A percentile compares a stretch with the other conserved stretches of the same genome.
These are phyloP conservation scores for Heterotis niloticus DNA, from an alignment of 2,113 vertebrate genomes.

Conservation along the genomic window DNA sequence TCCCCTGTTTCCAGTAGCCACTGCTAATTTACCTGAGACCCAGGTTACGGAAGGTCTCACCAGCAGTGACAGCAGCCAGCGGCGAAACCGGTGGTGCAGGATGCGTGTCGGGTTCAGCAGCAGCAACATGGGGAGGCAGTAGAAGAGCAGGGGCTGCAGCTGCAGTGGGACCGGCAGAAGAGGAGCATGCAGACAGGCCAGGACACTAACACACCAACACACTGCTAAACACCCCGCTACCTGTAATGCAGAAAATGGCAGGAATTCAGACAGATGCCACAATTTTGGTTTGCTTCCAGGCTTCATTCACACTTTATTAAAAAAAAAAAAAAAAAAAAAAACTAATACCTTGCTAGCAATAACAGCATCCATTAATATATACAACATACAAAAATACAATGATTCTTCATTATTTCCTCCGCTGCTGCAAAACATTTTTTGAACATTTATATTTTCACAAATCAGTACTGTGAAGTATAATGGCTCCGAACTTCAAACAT, in stretches of 20 bases:
- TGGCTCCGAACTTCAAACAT: slow-evolving; percentile 81
- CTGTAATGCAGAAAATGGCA: slow-evolving; percentile 26
- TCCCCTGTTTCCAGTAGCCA: not conserved
- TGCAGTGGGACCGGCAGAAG: slow-evolving; percentile 36
- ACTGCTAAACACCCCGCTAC: slow-evolving; percentile 41
- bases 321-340: no score
- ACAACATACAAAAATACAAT: no score
- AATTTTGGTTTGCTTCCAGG: no score
- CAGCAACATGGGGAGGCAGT: slow-evolving; percentile 42
- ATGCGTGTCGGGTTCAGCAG: slow-evolving; percentile 43
- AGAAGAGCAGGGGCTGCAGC: slow-evolving; percentile 42
- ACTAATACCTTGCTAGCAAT: no score
- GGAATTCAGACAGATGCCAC: no score
- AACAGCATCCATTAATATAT: no score
- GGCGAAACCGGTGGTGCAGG: slow-evolving; percentile 36
- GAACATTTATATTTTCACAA: no score
- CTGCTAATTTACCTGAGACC: no score
- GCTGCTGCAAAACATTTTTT: no score
- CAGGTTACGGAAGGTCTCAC: slow-evolving; percentile 22
- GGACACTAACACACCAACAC: slow-evolving; percentile 46
- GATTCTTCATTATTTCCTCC: no score
- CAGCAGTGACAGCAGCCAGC: slow-evolving; percentile 42
- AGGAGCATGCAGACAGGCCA: slow-evolving; percentile 43
- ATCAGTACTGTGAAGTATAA: no score
- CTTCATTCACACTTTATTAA: no score